A percentile compares a stretch with the other conserved stretches of the same genome.
phyloP scores from a whole-genome alignment of 2,888 invertebrate genomes.

The Torymus aiolomorphi region DNA sequence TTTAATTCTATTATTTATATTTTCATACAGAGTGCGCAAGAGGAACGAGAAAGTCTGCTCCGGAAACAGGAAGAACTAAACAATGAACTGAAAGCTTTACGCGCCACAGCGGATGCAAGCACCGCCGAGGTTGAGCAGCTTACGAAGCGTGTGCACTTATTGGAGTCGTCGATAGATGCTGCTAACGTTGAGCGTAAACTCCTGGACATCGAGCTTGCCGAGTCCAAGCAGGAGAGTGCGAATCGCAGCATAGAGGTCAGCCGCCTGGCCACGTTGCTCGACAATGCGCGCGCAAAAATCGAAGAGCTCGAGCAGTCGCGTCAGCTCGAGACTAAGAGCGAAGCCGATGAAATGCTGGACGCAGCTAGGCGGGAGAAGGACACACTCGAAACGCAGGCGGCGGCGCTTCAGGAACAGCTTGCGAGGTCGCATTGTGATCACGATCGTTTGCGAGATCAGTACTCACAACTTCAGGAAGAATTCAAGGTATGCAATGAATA shows the following conservation, averaged over 20 bases:
- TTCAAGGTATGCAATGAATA: conserved; percentile 77
- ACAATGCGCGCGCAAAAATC: conserved; percentile 90
- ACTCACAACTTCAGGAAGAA: conserved; percentile 83
- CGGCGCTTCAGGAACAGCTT: conserved; percentile 83
- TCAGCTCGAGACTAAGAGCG: conserved; percentile 83
- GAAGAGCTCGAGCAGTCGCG: conserved; percentile 82
- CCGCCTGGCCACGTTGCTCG: conserved; percentile 85
- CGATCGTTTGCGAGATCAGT: conserved; percentile 81
- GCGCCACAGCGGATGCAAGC: conserved; percentile 80
- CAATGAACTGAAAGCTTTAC: conserved; percentile 82
- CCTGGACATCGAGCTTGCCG: conserved; percentile 84
- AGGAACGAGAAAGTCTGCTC: conserved; percentile 85
- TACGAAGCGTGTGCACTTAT: conserved; percentile 82
- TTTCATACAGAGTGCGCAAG: conserved; percentile 81
- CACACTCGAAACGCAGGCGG: conserved; percentile 82
- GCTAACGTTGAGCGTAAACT: conserved; percentile 85
- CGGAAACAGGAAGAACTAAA: conserved; percentile 88
- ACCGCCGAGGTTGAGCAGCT: conserved; percentile 82
- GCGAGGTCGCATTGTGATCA: conserved; percentile 84
- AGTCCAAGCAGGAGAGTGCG: conserved; percentile 85
- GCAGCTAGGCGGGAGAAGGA: conserved; percentile 85
- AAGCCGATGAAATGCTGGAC: conserved; percentile 83
- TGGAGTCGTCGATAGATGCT: conserved; percentile 86
- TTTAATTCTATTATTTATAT: too few species aligned
- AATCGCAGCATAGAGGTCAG: conserved; percentile 88